Conservation (phyloP, 2,113 vertebrate genomes). For the Pandion haliaetus region DNA sequence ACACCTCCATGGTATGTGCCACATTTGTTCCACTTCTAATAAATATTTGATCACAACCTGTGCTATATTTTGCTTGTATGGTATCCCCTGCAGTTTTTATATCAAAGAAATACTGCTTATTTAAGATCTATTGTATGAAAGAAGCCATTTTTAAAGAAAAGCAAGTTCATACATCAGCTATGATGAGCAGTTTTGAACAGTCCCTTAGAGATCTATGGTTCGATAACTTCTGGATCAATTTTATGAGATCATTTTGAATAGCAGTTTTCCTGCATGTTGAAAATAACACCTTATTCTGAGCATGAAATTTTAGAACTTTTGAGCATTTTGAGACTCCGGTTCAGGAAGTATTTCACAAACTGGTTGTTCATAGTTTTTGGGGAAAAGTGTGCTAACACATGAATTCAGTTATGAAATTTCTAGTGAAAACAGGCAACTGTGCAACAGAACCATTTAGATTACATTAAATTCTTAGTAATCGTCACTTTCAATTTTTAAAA, state of each 20-base stretch:
- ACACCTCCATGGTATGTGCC: neutral
- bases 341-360: neutral
- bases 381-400: neutral
- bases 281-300: neutral
- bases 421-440: neutral
- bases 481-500: neutral
- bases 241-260: neutral
- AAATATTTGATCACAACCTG: neutral
- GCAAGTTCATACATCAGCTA: neutral
- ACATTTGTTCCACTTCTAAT: neutral
- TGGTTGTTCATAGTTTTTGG: neutral
- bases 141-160: neutral
- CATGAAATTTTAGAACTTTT: neutral
- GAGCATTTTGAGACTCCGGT: neutral
- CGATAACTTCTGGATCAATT: neutral
- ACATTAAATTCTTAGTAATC: neutral
- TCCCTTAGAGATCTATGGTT: neutral
- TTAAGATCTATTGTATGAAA: neutral
- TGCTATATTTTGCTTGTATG: neutral
- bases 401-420: neutral
- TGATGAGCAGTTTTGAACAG: neutral
- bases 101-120: constrained; percentile 15
- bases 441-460: neutral
- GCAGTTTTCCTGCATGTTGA: neutral
- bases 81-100: neutral